Conservation (phyloP, 2,113 vertebrate species). For the Caretta caretta region DNA sequence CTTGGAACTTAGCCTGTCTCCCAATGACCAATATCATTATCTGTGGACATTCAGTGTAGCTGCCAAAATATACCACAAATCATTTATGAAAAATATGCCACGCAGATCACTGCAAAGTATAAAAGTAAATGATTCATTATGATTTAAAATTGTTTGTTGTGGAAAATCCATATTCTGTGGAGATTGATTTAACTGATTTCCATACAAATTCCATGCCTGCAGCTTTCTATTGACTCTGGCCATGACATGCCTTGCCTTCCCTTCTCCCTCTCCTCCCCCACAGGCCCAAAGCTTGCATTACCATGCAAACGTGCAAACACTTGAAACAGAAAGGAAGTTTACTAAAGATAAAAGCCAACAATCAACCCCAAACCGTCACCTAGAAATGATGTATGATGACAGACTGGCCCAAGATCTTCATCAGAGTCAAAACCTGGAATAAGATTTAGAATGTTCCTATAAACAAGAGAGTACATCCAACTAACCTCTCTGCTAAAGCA, state of each 20-base stretch:
- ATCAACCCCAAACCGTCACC: constrained; percentile 79
- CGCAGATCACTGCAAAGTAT: constrained; percentile 69
- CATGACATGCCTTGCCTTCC: constrained; percentile 73
- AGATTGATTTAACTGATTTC: constrained; percentile 47
- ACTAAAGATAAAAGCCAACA: constrained; percentile 62
- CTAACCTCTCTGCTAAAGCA: constrained; percentile 46
- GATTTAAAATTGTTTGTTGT: constrained; percentile 49
- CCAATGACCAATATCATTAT: constrained; percentile 54
- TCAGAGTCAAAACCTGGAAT: constrained; percentile 88
- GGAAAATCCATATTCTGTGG: constrained; percentile 30
- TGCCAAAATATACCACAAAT: constrained; percentile 68
- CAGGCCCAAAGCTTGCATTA: constrained; percentile 53
- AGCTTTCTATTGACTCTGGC: constrained; percentile 12
- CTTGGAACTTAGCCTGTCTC: constrained; percentile 12
- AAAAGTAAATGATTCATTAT: constrained; percentile 58
- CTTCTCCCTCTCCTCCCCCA: constrained; percentile 48
- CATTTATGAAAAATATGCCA: constrained; percentile 67
- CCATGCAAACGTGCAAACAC: constrained; percentile 86
- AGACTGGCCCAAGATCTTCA: constrained; percentile 82
- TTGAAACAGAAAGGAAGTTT: constrained; percentile 65
- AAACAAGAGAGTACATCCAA: constrained; percentile 59
- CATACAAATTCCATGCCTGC: constrained; percentile 48
- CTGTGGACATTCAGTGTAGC: constrained; percentile 74
- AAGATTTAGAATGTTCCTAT: constrained; percentile 84
- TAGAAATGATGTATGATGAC: constrained; percentile 81